These are phyloP conservation scores for Perizoma flavofasciatum DNA, from an alignment of 2,888 invertebrate species.

Conservation along the genomic window DNA sequence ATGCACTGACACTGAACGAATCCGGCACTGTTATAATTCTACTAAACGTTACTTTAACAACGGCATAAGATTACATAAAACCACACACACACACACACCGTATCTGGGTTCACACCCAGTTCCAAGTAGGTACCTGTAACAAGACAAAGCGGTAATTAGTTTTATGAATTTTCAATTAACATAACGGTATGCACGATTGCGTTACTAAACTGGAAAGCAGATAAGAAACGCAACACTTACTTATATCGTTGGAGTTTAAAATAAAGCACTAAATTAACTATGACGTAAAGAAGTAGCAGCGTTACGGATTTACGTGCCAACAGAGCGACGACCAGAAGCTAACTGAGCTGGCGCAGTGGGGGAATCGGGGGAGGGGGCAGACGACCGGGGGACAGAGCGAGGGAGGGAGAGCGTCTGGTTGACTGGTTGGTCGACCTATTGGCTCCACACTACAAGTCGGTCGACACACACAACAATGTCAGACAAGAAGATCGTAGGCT, in stretches of 20 bases:
- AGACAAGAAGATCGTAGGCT: conserved; percentile 69
- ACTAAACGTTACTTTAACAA: conserved; percentile 63
- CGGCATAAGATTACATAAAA: conserved; percentile 79
- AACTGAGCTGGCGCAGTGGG: conserved; percentile 72
- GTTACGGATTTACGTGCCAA: conserved; percentile 48
- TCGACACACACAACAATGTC: conserved; percentile 62
- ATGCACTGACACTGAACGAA: conserved; percentile 52
- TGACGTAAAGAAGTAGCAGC: conserved; percentile 71
- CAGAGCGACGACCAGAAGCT: conserved; percentile 60
- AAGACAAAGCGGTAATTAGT: conserved; percentile 79
- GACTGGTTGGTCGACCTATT: conserved; percentile 83
- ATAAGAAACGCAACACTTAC: conserved; percentile 65
- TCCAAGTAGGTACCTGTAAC: conserved; percentile 81
- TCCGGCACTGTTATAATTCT: conserved; percentile 52
- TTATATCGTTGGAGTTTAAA: conserved; percentile 57
- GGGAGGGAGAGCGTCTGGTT: conserved; percentile 79
- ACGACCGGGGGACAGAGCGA: conserved; percentile 63
- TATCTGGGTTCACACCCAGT: conserved; percentile 82
- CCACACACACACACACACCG: conserved; percentile 64
- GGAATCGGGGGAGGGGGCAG: conserved; percentile 61
- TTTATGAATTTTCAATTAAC: conserved; percentile 50
- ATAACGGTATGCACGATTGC: conserved; percentile 41
- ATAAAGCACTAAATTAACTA: conserved; percentile 71
- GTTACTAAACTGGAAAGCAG: conserved; percentile 38
- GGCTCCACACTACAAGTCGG: conserved; percentile 56